Percentiles rank a stretch among this genome's conserved stretches.
Conservation (phyloP, 2,888 invertebrate genomes). For the Drosophila tanythrix region DNA sequence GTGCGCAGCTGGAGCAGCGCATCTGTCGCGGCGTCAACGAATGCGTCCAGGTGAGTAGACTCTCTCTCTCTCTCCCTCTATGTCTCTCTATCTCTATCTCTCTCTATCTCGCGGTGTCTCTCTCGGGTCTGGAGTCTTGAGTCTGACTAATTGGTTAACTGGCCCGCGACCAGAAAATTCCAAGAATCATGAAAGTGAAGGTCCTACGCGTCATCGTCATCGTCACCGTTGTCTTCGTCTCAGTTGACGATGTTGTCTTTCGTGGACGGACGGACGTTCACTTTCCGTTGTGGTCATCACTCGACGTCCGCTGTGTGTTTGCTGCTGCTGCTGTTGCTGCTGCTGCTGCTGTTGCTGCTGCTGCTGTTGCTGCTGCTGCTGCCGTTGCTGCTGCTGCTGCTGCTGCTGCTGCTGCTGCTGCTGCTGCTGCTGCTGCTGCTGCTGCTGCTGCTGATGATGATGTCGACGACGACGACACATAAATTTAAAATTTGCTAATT, state of each 20-base stretch:
- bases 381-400: constrained; percentile 11
- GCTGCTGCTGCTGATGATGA: constrained; percentile 11
- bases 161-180: constrained; percentile 47
- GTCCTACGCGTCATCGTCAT: constrained; percentile 59
- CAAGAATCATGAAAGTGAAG: constrained; percentile 69
- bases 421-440: constrained; percentile 12
- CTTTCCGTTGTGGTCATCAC: constrained; percentile 69
- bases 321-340: constrained; percentile 5
- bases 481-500: constrained; percentile 67
- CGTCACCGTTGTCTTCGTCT: constrained; percentile 4
- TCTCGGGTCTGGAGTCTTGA: constrained; percentile 15
- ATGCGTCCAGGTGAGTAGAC: constrained; percentile 85
- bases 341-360: constrained; percentile 15
- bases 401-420: constrained; percentile 11
- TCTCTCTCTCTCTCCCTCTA: neutral
- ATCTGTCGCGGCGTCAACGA: constrained; percentile 88
- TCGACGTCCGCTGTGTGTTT: constrained; percentile 43
- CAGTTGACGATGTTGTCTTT: constrained; percentile 15
- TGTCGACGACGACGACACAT: constrained; percentile 44
- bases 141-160: constrained; percentile 51
- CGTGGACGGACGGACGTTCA: constrained; percentile 48
- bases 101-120: neutral
- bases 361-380: constrained; percentile 10
- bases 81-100: neutral
- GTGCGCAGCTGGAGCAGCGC: constrained; percentile 88